phyloP scores from a whole-genome alignment of 2,888 invertebrate genomes.

The Mesorhabditis spiculigera region DNA sequence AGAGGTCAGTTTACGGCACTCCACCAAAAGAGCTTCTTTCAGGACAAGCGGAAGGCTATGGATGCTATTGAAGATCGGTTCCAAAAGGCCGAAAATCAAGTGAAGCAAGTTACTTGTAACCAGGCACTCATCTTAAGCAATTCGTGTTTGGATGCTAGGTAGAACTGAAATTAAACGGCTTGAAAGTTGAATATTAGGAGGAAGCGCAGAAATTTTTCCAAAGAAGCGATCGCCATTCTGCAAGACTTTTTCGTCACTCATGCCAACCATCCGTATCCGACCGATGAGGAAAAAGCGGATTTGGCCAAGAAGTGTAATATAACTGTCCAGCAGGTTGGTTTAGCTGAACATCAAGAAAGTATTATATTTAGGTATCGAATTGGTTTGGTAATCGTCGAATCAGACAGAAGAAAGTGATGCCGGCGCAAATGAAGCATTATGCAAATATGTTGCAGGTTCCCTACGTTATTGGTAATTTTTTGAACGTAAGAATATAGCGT shows the following conservation, averaged over 20 bases:
- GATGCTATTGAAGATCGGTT: not conserved
- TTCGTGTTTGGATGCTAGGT: constrained; percentile 1
- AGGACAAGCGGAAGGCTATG: not conserved
- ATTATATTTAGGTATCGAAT: constrained; percentile 30
- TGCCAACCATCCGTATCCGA: constrained; percentile 30
- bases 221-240: constrained; percentile 34
- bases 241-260: constrained; percentile 32
- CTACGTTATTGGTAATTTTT: no score
- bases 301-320: constrained; percentile 36
- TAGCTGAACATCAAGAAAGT: not conserved
- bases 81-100: constrained; percentile 4
- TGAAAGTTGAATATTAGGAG: constrained; percentile 21
- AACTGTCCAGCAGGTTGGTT: constrained; percentile 35
- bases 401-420: constrained; percentile 21
- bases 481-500: no score
- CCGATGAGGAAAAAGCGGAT: constrained; percentile 30
- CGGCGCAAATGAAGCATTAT: not conserved
- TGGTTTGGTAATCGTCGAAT: constrained; percentile 45
- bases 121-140: constrained; percentile 4
- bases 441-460: not conserved
- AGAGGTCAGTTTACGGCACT: not conserved
- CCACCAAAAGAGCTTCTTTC: not conserved
- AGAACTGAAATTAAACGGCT: not conserved
- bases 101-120: constrained; percentile 5
- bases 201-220: constrained; percentile 35